Base-by-base conservation (phyloP, 2,888 invertebrate genomes). In the Crossocerus cetratus region DNA sequence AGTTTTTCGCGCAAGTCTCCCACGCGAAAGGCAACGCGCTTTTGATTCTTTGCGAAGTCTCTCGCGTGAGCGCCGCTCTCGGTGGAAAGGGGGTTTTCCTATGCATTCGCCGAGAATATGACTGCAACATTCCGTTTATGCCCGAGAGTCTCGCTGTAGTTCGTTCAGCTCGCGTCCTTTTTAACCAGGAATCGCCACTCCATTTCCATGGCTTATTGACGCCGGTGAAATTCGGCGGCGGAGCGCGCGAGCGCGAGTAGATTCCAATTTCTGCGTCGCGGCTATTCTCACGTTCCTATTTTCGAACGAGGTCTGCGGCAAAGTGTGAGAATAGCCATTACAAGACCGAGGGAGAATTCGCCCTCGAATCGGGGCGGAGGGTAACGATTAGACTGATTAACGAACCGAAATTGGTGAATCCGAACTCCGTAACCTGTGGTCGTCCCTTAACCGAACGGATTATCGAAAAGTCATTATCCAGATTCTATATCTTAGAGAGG, bases 401-500 rank as follows among this genome's bases (percentile, higher is more conserved):
- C 11, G 45, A 22, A 13, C 57, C 32, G 32, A 49, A 42, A 21
- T 62, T 49, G 54, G 42, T 59, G 32, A 32, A 32, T 32, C 32
- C 32, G 32, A 32, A 11, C 32, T 4, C 32, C 32, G 32, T 32
- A 32, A 32, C 32, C 32, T 32, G 32, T 32, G 32, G 32, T 32
- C 11, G 32, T 32, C 20, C 53, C 32, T 68, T 54, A 22, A 67
- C 76, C 49, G 64, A 75, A 53, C 23, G 71, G 74, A 65, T 77
- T 72, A 78, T 69, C 65, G 74, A 69, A 65, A 69, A 69, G 43
- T 62, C 56, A 60, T 72, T 74, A 77, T 69, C 69, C 65, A 5
- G 56, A 69, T 54, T 63, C 57, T 4, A 42, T 54, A 61, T 67
- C 65, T 44, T 56, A 69, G 57, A 42, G 18, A 56, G 21, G 44